A percentile compares a stretch with the other conserved stretches of the same genome.
Conservation (phyloP, 2,797 vertebrate genomes). For the Semaprochilodus insignis region DNA sequence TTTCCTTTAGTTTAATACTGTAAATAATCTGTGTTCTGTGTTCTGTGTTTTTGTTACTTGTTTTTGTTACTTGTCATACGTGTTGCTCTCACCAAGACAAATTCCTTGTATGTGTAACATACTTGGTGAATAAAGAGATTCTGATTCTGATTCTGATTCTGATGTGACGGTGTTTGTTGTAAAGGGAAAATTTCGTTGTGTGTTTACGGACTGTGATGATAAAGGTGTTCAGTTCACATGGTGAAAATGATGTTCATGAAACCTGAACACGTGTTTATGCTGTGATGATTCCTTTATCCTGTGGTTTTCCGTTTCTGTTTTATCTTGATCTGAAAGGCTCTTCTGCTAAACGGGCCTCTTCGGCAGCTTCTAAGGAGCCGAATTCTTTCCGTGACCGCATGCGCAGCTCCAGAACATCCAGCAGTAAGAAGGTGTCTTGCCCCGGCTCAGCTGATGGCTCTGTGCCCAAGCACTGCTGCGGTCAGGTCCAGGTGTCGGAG, state of each 20-base stretch:
- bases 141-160: too few species aligned
- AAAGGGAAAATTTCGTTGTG: too few species aligned
- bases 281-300: neutral
- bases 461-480: slow-evolving; percentile 86
- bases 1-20: too few species aligned
- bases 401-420: slow-evolving; percentile 83
- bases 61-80: too few species aligned
- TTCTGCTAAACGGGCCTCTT: slow-evolving; percentile 83
- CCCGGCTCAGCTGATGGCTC: slow-evolving; percentile 67
- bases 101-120: too few species aligned
- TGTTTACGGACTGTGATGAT: too few species aligned
- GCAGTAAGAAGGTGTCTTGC: slow-evolving; percentile 85
- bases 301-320: neutral
- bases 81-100: too few species aligned
- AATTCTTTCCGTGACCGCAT: slow-evolving; percentile 87
- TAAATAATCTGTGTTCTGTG: too few species aligned
- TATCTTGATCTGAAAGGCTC: slow-evolving; percentile 66
- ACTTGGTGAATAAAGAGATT: too few species aligned
- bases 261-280: neutral
- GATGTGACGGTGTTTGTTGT: too few species aligned
- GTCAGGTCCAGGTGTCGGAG: slow-evolving; percentile 76
- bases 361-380: slow-evolving; percentile 85
- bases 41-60: too few species aligned
- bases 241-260: neutral
- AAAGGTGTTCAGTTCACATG: too few species aligned